phyloP scores from a whole-genome alignment of 2,888 invertebrate genomes.

The Agonum fuliginosum region DNA sequence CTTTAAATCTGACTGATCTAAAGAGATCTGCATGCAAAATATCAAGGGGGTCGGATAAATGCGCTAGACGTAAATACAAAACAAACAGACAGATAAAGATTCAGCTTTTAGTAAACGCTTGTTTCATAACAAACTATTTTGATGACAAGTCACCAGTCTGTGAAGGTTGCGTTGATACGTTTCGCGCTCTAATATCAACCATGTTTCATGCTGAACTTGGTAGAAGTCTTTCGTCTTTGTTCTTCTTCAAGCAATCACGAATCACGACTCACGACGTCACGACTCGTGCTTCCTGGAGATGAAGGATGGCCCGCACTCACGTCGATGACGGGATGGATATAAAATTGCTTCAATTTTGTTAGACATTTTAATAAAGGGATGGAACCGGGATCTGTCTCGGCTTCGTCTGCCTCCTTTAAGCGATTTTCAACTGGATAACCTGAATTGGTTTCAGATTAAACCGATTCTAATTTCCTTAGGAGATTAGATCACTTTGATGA shows the following conservation, averaged over 20 bases:
- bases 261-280: neutral
- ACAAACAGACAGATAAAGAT: too few species aligned
- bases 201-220: neutral
- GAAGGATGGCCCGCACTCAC: slow-evolving; percentile 1
- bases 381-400: neutral
- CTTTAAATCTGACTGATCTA: too few species aligned
- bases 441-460: slow-evolving; percentile 35
- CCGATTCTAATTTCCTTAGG: slow-evolving; percentile 22
- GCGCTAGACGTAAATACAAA: too few species aligned
- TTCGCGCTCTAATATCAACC: slow-evolving; percentile 48
- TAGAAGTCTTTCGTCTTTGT: neutral
- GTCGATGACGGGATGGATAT: slow-evolving; percentile 27
- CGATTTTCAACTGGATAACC: slow-evolving; percentile 26
- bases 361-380: slow-evolving; percentile 38
- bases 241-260: slow-evolving; percentile 9
- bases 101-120: too few species aligned
- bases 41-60: too few species aligned
- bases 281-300: slow-evolving; percentile 3
- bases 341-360: slow-evolving; percentile 44
- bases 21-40: too few species aligned
- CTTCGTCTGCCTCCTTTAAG: slow-evolving; percentile 25
- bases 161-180: slow-evolving; percentile 42
- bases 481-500: slow-evolving; percentile 22
- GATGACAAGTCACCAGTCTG: too few species aligned
- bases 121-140: too few species aligned